Conservation (phyloP, 2,888 invertebrate genomes). For the Caenorhabditis zanzibari region DNA sequence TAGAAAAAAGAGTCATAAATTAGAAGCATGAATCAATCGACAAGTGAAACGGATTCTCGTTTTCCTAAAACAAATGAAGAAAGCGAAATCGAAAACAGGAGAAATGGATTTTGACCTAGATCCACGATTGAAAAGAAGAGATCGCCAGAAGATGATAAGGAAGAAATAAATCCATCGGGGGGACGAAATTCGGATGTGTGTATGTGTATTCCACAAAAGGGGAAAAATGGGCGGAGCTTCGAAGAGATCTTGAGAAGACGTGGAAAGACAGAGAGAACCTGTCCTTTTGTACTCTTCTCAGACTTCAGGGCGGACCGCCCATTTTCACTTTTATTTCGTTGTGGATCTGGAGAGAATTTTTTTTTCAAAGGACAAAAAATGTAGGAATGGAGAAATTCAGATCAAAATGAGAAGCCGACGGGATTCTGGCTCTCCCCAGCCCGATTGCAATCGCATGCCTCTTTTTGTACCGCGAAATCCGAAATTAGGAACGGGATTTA, state of each 20-base stretch:
- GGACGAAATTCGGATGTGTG: slow-evolving; percentile 7
- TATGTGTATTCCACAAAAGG: slow-evolving; percentile 15
- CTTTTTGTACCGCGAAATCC: slow-evolving; percentile 8
- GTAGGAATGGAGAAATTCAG: neutral
- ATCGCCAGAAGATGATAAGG: slow-evolving; percentile 41
- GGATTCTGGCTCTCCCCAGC: neutral
- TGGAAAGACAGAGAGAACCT: slow-evolving; percentile 20
- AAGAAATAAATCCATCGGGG: slow-evolving; percentile 15
- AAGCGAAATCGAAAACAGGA: slow-evolving; percentile 16
- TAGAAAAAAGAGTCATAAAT: slow-evolving; percentile 9
- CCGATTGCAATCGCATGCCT: neutral
- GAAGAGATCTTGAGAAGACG: neutral
- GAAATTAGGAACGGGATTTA: slow-evolving; percentile 17
- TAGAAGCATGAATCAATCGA: neutral
- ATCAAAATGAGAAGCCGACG: slow-evolving; percentile 26
- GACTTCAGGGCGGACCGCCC: slow-evolving; percentile 16
- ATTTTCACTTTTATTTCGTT: slow-evolving; percentile 36
- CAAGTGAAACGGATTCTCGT: neutral
- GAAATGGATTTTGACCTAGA: slow-evolving; percentile 55
- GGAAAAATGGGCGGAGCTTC: slow-evolving; percentile 27
- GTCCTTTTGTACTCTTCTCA: slow-evolving; percentile 48
- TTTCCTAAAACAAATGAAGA: slow-evolving; percentile 20
- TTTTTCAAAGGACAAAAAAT: slow-evolving; percentile 36
- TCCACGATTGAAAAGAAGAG: slow-evolving; percentile 11
- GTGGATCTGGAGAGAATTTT: slow-evolving; percentile 17